A percentile compares a stretch with the other conserved stretches of the same genome.
Conservation (phyloP, 2,888 invertebrate species). For the Drosophila longiperda region DNA sequence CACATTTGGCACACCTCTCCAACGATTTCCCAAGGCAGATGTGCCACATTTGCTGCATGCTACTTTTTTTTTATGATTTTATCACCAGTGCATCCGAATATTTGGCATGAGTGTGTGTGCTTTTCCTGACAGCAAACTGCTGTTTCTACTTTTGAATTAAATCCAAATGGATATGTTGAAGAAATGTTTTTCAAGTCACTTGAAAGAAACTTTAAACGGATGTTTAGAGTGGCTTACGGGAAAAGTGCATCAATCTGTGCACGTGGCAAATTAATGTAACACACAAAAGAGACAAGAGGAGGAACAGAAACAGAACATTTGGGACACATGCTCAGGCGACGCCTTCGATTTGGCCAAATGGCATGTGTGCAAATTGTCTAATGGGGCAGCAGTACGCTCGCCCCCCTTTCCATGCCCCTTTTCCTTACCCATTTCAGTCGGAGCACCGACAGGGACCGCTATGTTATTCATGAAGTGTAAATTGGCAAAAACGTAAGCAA, state of each 20-base stretch:
- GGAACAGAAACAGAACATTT: slow-evolving; percentile 11
- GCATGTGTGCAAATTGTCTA: slow-evolving; percentile 74
- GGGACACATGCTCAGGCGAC: slow-evolving; percentile 41
- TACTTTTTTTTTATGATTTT: slow-evolving; percentile 11
- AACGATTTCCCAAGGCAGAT: slow-evolving; percentile 7
- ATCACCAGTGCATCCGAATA: slow-evolving; percentile 25
- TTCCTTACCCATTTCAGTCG: background rate
- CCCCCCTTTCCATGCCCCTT: background rate
- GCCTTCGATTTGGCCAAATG: slow-evolving; percentile 50
- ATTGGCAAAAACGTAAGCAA: slow-evolving; percentile 64
- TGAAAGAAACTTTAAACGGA: slow-evolving; percentile 57
- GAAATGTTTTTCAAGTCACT: slow-evolving; percentile 27
- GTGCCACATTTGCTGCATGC: slow-evolving; percentile 16
- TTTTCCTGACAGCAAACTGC: slow-evolving; percentile 2
- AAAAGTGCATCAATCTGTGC: slow-evolving; percentile 50
- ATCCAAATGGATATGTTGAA: slow-evolving; percentile 40
- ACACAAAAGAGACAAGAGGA: slow-evolving; percentile 11
- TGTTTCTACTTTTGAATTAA: slow-evolving; percentile 11
- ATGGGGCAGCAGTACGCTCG: slow-evolving; percentile 58
- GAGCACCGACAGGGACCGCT: slow-evolving; percentile 7
- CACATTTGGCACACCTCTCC: slow-evolving; percentile 43
- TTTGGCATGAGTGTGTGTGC: slow-evolving; percentile 42
- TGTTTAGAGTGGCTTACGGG: slow-evolving; percentile 40
- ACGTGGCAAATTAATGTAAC: slow-evolving; percentile 33
- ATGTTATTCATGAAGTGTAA: slow-evolving; percentile 77